Base-by-base conservation (phyloP, 2,888 invertebrate species). In the Theodoxus fluviatilis region DNA sequence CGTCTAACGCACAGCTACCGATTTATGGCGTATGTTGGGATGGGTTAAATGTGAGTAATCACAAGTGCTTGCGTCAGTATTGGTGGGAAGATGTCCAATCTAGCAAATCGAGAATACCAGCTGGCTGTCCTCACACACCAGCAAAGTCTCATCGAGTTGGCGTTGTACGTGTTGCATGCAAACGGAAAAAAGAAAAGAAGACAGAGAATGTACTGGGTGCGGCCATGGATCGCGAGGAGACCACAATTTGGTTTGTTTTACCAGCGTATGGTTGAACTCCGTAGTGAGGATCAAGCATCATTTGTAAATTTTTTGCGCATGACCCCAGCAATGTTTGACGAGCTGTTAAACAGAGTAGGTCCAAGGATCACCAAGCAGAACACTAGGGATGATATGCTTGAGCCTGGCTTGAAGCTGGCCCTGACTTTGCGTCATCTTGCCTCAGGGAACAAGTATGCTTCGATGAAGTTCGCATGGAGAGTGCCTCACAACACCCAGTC, bases 221-320 rank as follows among this genome's bases (percentile, higher is more conserved):
- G 74, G 63, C 69, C 61, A 73, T 76, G 75, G 75, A 74, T 76
- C 33, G n/a, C n/a, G n/a, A 63, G 73, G 52, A 69, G 76, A 47
- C 63, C 63, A 52, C 52, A 68, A 57, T 75, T 70, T 71, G 72
- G 75, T 25, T 31, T 73, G 31, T 77, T 70, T 40, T 74, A 72
- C 49, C 68, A 61, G 35, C 74, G 70, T 59, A 66, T 77, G 74
- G 70, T 67, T 7, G 76, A 75, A 70, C 74, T 77, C n/a, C 67
- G 76, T 25, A 72, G 67, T 25, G 75, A 77, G 61, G 78, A 76
- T 68, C 67, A 52, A 9, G 28, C 40, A 37, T 70, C 74, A 15
- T 77, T 77, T 69, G 68, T 18, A 9, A 76, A 77, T 72, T 78
- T 77, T 73, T 47, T 76, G 65, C 25, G 77, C 6, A 75, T 78